Conservation (phyloP, 1,140 invertebrate species). For the Pantala flavescens region DNA sequence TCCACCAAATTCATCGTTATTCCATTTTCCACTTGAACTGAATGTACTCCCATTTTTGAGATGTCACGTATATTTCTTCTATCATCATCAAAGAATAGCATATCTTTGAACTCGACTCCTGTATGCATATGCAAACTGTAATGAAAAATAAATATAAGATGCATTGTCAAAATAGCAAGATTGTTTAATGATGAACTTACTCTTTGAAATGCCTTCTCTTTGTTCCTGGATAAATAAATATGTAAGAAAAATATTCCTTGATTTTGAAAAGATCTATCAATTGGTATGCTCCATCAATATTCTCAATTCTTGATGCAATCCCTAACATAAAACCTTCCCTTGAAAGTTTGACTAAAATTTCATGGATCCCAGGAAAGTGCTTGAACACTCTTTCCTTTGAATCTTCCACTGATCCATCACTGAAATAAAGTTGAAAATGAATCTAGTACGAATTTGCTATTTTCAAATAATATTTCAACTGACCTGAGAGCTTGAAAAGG, state of each 20-base stretch:
- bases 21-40: slow-evolving; percentile 27
- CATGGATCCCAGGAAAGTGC: slow-evolving; percentile 13
- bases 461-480: too few relatives aligned
- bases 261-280: slow-evolving; percentile 23
- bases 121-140: slow-evolving; percentile 24
- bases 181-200: neutral
- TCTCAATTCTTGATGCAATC: slow-evolving; percentile 25
- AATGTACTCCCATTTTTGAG: slow-evolving; percentile 27
- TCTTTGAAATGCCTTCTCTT: slow-evolving; percentile 22
- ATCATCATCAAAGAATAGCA: slow-evolving; percentile 40
- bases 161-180: neutral
- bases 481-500: slow-evolving; percentile 12
- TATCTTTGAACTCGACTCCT: slow-evolving; percentile 35
- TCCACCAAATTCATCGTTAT: slow-evolving; percentile 25
- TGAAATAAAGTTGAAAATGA: neutral
- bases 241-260: slow-evolving; percentile 20
- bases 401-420: neutral
- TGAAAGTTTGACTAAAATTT: slow-evolving; percentile 17
- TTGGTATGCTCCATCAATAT: slow-evolving; percentile 24
- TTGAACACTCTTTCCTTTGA: slow-evolving; percentile 12
- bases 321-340: slow-evolving; percentile 17
- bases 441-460: too few relatives aligned
- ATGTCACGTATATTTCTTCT: slow-evolving; percentile 30
- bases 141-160: neutral
- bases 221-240: slow-evolving; percentile 24